Evolutionary conservation across 2,113 vertebrate species (phyloP), one percentile per base, ranked within the genome.

Genomic region (Platichthys flesus): DNA sequence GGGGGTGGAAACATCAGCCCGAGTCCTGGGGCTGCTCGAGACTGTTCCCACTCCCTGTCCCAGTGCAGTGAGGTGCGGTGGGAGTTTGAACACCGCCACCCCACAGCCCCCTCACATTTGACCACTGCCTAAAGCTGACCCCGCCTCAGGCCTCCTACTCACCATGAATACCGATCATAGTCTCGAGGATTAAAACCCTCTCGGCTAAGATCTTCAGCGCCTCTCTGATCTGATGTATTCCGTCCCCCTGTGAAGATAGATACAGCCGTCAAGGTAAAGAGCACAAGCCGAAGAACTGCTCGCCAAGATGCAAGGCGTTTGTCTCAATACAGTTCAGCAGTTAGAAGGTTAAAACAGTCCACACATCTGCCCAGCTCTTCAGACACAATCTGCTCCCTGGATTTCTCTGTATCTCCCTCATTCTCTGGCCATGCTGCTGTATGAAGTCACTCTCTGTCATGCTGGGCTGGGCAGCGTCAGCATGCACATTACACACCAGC

Each of bases 81-180:
- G 85, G 76, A 67, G 60, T 76, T 65, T 80, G 66, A 81, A 72
- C 35, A 6, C 60, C 78, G 15, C 66, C 0, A 7, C 61, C 79
- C 67, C 0, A 80, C 79, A n/a, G 54, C 0, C 6, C 60, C 80
- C 62, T 73, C 78, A 79, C 86, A 76, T 83, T 74, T 85, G 84
- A 92, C 89, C 91, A 83, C 86, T 89, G 85, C 88, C 91, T 92
- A 90, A 89, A 90, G 90, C 94, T 93, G 92, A 93, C 87, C 89
- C 93, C 93, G 90, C 86, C 89, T 91, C 89, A 90, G 90, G 85
- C 89, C 91, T 92, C 93, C 95, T 97, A 98, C 98, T 98, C 97
- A 99, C 97, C 97, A 89, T 99, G 97, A 92, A 98, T 98, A 97
- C 98, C 98, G 94, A 98, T 99, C 97, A 98, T 98, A 96, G 98